Base-by-base conservation (phyloP, 1,140 invertebrate genomes). In the Drosophila lacteicornis region DNA sequence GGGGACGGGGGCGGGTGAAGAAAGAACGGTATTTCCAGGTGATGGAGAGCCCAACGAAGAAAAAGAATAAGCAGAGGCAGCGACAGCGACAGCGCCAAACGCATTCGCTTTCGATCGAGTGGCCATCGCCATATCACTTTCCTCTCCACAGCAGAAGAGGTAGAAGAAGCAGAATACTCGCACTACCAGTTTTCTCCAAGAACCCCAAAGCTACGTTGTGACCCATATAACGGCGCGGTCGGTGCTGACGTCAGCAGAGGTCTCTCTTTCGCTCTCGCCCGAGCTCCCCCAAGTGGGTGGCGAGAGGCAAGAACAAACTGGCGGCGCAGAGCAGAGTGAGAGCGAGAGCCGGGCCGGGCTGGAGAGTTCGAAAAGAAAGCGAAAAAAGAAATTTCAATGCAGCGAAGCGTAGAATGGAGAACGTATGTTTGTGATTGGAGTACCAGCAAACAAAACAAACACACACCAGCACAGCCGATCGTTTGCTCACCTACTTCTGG, bases 341-440 rank as follows among this genome's bases (percentile, higher is more conserved):
- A 73, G 49, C 42, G 59, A 68, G 79, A 79, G 79, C 47, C 45
- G 36, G 75, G 70, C 49, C 45, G 36, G 75, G 70, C 49, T 79
- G 82, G 69, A 78, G 82, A 85, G 65, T 75, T 81, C 82, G 84
- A 90, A 88, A 88, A 91, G 85, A 88, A 88, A 88, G 85, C 85
- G 84, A 88, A 88, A 88, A 78, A 88, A 88, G 85, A 88, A 88
- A 88, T 88, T 87, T 90, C 77, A 88, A 90, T 84, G 84, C 81
- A 90, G 36, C 78, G 67, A 88, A 82, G 86, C 85, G 85, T 81
- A 85, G 81, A 82, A 88, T 85, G 81, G 74, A 90, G 75, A 87
- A 79, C 77, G 55, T 77, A 77, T 76, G 53, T 76, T 53, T 70
- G 67, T 53, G 67, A 62, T 53, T 57, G 60, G 36, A 40, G 53